Percentiles rank a stretch among this genome's conserved stretches.
Conservation (phyloP, 1,140 invertebrate genomes). For the Stegodyphus dumicola region DNA sequence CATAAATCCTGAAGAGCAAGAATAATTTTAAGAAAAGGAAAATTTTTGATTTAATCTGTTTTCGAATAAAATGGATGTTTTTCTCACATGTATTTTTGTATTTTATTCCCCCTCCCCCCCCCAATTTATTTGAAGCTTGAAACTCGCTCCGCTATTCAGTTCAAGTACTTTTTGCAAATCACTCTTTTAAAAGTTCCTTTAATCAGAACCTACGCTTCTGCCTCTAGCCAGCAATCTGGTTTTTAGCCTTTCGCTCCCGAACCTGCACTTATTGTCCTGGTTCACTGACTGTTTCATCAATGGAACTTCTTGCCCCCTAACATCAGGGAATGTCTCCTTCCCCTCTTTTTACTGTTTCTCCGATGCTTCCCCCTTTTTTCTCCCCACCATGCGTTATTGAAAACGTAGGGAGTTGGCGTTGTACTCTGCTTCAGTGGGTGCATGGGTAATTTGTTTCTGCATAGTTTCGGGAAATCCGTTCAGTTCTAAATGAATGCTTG, state of each 20-base stretch:
- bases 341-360: neutral
- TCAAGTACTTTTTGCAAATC: no score
- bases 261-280: conserved; percentile 20
- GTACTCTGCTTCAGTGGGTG: neutral
- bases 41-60: no score
- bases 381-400: conserved; percentile 13
- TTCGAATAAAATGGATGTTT: no score
- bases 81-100: no score
- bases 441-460: conserved; percentile 9
- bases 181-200: conserved; percentile 21
- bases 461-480: neutral
- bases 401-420: conserved; percentile 7
- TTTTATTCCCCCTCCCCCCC: neutral
- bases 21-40: no score
- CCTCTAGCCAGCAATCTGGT: conserved; percentile 26
- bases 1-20: no score
- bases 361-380: neutral
- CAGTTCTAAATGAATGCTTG: conserved; percentile 13
- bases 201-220: conserved; percentile 32
- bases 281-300: conserved; percentile 46
- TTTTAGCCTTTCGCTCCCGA: neutral
- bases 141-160: no score
- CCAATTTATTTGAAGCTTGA: no score
- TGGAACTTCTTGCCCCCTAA: conserved; percentile 12
- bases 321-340: neutral